A percentile compares a stretch with the other conserved stretches of the same genome.
Evolutionary conservation across 2,113 vertebrate genomes (phyloP).

Genomic region (Campylomormyrus numenius): DNA sequence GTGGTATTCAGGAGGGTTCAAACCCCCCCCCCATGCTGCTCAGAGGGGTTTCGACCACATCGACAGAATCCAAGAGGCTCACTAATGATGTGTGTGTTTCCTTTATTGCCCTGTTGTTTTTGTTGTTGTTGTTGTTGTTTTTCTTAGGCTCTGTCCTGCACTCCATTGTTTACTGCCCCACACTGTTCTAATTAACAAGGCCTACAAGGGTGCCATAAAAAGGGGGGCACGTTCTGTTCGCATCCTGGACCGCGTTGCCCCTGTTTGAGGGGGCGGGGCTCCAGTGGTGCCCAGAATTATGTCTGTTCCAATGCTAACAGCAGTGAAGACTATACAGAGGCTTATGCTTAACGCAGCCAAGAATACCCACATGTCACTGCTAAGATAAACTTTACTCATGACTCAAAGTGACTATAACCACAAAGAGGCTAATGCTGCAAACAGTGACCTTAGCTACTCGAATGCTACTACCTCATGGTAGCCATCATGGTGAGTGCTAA

Average conservation of each 20-base stretch:
- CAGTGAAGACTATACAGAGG: not conserved
- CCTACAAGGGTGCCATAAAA: not conserved
- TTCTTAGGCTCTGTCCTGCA: not conserved
- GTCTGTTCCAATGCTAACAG: not conserved
- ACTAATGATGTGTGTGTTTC: not conserved
- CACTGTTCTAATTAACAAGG: not conserved
- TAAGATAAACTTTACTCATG: not conserved
- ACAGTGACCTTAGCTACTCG: not conserved
- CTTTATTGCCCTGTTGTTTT: not conserved
- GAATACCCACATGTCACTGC: not conserved
- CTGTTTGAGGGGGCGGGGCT: not conserved
- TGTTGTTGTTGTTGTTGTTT: not conserved
- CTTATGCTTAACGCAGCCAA: not conserved
- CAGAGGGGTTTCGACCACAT: not conserved
- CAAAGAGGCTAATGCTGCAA: not conserved
- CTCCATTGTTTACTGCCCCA: not conserved
- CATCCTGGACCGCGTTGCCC: not conserved
- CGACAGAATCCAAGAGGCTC: not conserved
- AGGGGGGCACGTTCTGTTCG: not conserved
- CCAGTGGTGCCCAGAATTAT: not conserved
- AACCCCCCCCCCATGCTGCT: not conserved
- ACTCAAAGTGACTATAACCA: not conserved
- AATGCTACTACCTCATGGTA: not conserved
- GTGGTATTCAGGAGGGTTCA: not conserved
- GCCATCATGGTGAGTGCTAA: not conserved